Evolutionary conservation across 2,888 invertebrate genomes (phyloP), one percentile per base, ranked within the genome.

Genomic region (Limulus polyphemus): DNA sequence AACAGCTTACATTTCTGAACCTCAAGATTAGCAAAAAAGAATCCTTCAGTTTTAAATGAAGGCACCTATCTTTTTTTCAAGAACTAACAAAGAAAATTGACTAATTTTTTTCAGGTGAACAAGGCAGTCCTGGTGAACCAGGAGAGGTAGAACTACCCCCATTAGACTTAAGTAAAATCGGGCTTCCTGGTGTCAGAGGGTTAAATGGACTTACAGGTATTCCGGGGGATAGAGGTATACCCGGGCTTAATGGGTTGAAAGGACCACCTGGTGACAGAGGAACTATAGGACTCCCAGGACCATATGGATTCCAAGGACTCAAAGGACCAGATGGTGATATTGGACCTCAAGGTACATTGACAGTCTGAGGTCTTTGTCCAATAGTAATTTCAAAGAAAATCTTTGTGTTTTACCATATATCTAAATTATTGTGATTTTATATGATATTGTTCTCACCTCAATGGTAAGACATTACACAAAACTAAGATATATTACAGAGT

Each of bases 121-220:
- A 68, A 13, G 65, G 61, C 47, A 59, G 47, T 11, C 67, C 68
- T 16, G 56, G 55, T 47, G 56, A 56, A 17, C 64, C 64, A 16
- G 64, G 62, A 10, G 55, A 32, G 16, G 65, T 63, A 61, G 54
- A 49, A 49, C 50, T 14, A 32, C 32, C 32, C 9, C 51, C 49
- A 32, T 32, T 50, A 32, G 47, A 47, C 12, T 60, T 57, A 51
- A 52, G 59, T 55, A 76, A 70, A 56, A 88, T 88, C 58, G 81
- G 67, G n/a, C 63, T 63, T 49, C 69, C 69, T 11, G 70, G 70
- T 52, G 65, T 57, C n/a, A 64, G 54, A 55, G 70, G 70, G 14
- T 62, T 63, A 11, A 47, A 60, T 13, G 70, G 70, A 13, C 60
- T 68, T 10, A 60, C 64, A 32, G 64, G 63, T 12, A 17, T 58